Evolutionary conservation across 1,140 invertebrate genomes (phyloP).

Genomic region (Drosophila bocqueti): DNA sequence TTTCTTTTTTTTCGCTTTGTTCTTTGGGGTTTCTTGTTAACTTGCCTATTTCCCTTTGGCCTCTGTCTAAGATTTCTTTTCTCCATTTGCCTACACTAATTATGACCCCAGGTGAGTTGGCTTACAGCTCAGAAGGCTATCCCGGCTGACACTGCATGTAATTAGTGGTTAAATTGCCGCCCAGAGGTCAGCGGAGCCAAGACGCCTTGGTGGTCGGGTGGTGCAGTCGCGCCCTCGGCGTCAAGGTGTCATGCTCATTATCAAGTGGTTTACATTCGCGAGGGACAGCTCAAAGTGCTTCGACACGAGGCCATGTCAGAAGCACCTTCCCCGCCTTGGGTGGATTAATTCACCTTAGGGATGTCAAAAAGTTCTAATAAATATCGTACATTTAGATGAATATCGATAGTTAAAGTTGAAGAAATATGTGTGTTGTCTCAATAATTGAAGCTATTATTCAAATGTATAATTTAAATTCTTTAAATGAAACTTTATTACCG

Average conservation of each 20-base stretch:
- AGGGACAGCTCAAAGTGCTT: slow-evolving; percentile 51
- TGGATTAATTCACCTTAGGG: slow-evolving; percentile 5
- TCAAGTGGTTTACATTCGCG: slow-evolving; percentile 70
- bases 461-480: not conserved
- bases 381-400: not conserved
- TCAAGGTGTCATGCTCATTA: slow-evolving; percentile 74
- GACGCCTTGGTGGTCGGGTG: slow-evolving; percentile 20
- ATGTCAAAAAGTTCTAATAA: not conserved
- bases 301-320: slow-evolving; percentile 48
- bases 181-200: slow-evolving; percentile 68
- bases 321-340: slow-evolving; percentile 11
- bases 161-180: slow-evolving; percentile 82
- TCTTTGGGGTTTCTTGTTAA: slow-evolving; percentile 29
- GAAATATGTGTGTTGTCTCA: too few relatives aligned
- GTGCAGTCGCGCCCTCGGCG: slow-evolving; percentile 30
- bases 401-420: not conserved
- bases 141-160: slow-evolving; percentile 66
- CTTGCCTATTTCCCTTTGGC: slow-evolving; percentile 27
- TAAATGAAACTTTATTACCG: not conserved
- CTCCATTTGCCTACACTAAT: slow-evolving; percentile 81
- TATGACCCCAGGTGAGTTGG: slow-evolving; percentile 76
- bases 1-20: not conserved
- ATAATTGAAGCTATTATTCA: too few relatives aligned
- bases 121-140: slow-evolving; percentile 6
- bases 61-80: slow-evolving; percentile 67